Base-by-base conservation (phyloP, 2,888 invertebrate species). In the Mechanitis messenoides region DNA sequence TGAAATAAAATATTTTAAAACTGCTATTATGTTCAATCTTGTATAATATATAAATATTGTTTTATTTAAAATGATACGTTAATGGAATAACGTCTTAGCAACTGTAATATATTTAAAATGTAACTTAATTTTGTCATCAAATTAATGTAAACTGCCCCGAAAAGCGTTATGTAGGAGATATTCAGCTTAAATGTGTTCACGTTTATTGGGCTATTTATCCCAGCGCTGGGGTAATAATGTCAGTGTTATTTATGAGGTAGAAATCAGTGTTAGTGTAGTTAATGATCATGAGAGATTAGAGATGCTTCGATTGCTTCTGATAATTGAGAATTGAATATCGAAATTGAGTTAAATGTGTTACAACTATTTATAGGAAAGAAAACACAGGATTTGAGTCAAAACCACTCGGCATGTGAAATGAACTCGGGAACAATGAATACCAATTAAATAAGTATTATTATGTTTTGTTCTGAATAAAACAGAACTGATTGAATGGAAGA, bases 171-270 rank as follows among this genome's bases (percentile, higher is more conserved):
- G 31, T 50, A 50, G 31, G 50, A 50, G 50, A 50, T 50, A 50
- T 50, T 31, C 28, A 5, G 50, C 31, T 50, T 50, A 50, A 50
- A 50, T 50, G 50, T 50, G 50, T 50, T 50, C 50, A 11, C 50
- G 28, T 50, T 50, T 50, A 50, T 50, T 50, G 50, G 53, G 33
- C 53, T 58, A 31, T 58, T 58, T 58, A 58, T 58, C 58, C 58
- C 38, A 53, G 38, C 33, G 53, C 58, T 53, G 11, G 38, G 20
- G 53, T 58, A 58, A 58, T 58, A 53, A 50, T 50, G 50, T 50
- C 50, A 28, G 9, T 50, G 50, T 50, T 50, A 50, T 50, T 50
- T 50, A 50, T 50, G 28, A 50, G 50, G n/a, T 31, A 7, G 50
- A 50, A 31, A 50, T 6, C 31, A 31, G 31, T 50, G 50, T 50